Percentiles rank a stretch among this genome's conserved stretches.
Conservation (phyloP, 2,888 invertebrate species). For the Timema podura region DNA sequence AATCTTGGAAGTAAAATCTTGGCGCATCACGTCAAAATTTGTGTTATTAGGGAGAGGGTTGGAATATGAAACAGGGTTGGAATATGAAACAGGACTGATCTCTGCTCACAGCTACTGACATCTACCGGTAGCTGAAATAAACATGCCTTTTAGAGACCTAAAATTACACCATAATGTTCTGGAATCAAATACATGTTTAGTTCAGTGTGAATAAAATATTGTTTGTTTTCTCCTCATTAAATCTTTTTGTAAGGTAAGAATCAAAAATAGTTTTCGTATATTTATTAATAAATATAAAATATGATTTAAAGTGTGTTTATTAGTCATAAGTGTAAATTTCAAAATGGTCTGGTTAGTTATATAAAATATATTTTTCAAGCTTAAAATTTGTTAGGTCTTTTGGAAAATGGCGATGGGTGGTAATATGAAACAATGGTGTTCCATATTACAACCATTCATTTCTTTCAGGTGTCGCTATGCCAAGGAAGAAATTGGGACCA, state of each 20-base stretch:
- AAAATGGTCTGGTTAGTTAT: neutral
- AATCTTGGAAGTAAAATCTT: no score
- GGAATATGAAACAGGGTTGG: no score
- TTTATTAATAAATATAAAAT: neutral
- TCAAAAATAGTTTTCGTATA: neutral
- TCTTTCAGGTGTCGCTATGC: neutral
- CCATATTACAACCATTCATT: constrained; percentile 10
- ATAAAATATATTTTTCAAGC: neutral
- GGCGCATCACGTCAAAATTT: no score
- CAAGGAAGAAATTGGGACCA: neutral
- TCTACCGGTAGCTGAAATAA: no score
- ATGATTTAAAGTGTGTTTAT: neutral
- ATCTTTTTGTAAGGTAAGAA: constrained; percentile 8
- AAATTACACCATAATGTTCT: neutral
- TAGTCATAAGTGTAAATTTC: constrained; percentile 1
- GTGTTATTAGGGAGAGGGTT: no score
- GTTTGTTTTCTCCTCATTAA: neutral
- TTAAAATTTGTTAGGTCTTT: neutral
- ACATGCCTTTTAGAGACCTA: neutral
- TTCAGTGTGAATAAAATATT: neutral
- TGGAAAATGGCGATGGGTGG: neutral
- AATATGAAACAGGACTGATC: no score
- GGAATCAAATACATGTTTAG: neutral
- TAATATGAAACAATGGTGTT: constrained; percentile 8
- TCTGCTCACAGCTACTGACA: no score